Conservation (phyloP, 2,113 vertebrate genomes). For the Nycticorax nycticorax region DNA sequence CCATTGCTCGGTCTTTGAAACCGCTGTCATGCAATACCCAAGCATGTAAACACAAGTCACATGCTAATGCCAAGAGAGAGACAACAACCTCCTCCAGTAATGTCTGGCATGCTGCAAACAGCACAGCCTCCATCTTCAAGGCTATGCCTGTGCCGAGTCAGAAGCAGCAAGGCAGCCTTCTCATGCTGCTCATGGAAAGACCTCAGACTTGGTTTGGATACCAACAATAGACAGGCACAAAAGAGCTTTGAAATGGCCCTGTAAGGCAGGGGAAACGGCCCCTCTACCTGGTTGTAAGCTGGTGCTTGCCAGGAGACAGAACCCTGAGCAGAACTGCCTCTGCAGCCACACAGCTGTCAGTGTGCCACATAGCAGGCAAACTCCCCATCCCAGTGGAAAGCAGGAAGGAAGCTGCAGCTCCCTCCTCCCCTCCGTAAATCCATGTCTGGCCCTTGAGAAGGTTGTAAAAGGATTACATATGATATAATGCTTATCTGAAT, state of each 20-base stretch:
- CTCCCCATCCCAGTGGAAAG: neutral
- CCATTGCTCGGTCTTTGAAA: neutral
- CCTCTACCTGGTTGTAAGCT: neutral
- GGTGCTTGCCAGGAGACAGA: neutral
- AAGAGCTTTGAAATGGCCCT: neutral
- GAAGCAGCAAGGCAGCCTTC: neutral
- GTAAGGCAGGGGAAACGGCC: neutral
- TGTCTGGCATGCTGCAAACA: neutral
- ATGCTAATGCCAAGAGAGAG: neutral
- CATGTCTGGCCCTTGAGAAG: neutral
- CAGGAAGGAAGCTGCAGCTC: neutral
- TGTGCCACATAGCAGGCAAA: fast-evolving
- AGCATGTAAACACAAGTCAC: neutral
- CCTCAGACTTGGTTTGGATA: neutral
- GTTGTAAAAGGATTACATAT: neutral
- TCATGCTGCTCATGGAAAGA: neutral
- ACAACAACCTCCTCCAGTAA: neutral
- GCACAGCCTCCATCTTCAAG: neutral
- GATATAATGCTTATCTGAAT: neutral
- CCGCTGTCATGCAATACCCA: fast-evolving
- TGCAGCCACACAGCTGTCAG: neutral
- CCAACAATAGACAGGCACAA: neutral
- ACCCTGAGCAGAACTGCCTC: neutral
- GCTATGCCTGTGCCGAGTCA: fast-evolving
- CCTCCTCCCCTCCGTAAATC: neutral